Conservation (phyloP, 2,888 invertebrate species). For the Stenichneumon culpator region DNA sequence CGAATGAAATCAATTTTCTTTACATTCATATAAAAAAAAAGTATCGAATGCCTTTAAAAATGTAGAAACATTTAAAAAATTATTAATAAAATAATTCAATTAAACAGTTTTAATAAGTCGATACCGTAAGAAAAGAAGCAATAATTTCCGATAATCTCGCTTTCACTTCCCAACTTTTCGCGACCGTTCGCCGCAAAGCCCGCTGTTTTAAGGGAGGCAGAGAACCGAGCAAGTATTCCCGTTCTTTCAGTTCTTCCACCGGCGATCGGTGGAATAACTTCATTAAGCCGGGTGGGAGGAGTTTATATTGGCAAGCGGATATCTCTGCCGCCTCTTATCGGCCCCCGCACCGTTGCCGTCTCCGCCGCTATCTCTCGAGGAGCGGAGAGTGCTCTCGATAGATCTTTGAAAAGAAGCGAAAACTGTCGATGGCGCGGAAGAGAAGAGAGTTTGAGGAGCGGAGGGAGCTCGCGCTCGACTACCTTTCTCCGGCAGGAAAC, state of each 20-base stretch:
- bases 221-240: neutral
- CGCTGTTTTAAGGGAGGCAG: neutral
- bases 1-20: too few species aligned
- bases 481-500: constrained; percentile 3
- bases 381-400: constrained; percentile 19
- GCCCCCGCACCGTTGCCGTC: neutral
- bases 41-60: too few species aligned
- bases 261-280: constrained; percentile 14
- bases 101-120: too few species aligned
- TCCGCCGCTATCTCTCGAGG: constrained; percentile 12
- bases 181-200: neutral
- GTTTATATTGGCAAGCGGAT: constrained; percentile 12
- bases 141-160: too few species aligned
- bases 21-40: too few species aligned
- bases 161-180: neutral
- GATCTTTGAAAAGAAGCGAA: constrained; percentile 27
- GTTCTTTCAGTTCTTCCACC: neutral
- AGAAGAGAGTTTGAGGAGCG: constrained; percentile 4
- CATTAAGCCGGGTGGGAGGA: constrained; percentile 8
- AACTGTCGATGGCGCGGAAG: constrained; percentile 17
- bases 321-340: neutral
- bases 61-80: too few species aligned
- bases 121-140: too few species aligned
- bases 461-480: constrained; percentile 16
- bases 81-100: too few species aligned